Base-by-base conservation (phyloP, 1,140 invertebrate genomes). In the Anoplolepis gracilipes region DNA sequence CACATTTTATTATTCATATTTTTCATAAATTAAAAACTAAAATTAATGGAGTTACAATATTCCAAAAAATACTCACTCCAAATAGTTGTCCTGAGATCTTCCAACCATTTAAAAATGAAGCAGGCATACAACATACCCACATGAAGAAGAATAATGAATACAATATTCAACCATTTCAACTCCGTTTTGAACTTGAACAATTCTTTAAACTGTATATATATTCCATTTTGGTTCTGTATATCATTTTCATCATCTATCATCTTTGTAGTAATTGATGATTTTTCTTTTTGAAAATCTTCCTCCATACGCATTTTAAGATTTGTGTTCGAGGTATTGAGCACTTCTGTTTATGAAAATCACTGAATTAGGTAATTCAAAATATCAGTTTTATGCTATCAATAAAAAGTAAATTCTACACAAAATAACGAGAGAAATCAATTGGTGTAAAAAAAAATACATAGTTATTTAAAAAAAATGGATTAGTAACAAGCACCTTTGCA, bases 1-100 rank as follows among this genome's bases (percentile, higher is more conserved):
- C n/a, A n/a, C n/a, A n/a, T n/a, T n/a, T n/a, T n/a, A n/a, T n/a
- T n/a, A n/a, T n/a, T n/a, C n/a, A n/a, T 59, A 22, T 19, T 11
- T 55, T 57, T 19, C 8, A 8, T 7, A 57, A 57, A 3, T 46
- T 13, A 55, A 62, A 62, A 16, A 33, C 5, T 28, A 2, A 6
- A 46, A 42, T 62, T 62, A 42, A 8, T 0, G 4, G 25, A 22
- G 22, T 30, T 62, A 3, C 13, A 55, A 55, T 73, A 7, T 22
- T 39, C 0, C 11, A 62, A 64, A 30, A 3, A 30, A 77, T 77
- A 77, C 75, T 77, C 3, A 64, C 75, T 16, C 75, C 75, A 77
- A 30, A 28, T 7, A 11, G 2, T 10, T 1, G 75, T 77, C 36
- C 28, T 64, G 2, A n/a, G 0, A 42, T 77, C 62, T 77, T 42